phyloP scores from a whole-genome alignment of 53 echinoderm and acorn worm genomes.

The Arbacia lixula region DNA sequence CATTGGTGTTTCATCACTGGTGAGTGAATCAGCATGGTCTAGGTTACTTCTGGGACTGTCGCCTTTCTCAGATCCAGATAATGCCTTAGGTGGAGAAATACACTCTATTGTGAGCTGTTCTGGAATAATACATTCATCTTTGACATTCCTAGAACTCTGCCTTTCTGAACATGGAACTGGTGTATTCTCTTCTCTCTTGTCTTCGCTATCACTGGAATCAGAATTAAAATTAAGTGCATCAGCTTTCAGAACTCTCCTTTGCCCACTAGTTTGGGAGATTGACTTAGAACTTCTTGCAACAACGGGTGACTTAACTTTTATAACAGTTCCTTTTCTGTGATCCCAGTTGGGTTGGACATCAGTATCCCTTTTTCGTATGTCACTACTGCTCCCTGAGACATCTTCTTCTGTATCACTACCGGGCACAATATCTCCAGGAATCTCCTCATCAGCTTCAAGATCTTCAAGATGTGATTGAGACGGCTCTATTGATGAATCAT shows the following conservation, averaged over 20 bases:
- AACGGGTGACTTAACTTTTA: slow-evolving; percentile 44
- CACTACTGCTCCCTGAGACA: slow-evolving; percentile 15
- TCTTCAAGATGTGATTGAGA: slow-evolving; percentile 40
- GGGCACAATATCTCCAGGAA: neutral
- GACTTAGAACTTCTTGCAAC: slow-evolving; percentile 41
- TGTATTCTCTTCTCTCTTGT: slow-evolving; percentile 24
- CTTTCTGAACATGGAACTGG: slow-evolving; percentile 21
- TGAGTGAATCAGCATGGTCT: slow-evolving; percentile 29
- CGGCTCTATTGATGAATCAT: slow-evolving; percentile 66
- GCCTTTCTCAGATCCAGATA: neutral
- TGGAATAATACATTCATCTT: neutral
- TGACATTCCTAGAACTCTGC: neutral
- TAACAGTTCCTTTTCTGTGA: slow-evolving; percentile 52
- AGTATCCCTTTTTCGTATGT: neutral
- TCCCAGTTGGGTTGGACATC: slow-evolving; percentile 54
- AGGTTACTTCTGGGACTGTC: slow-evolving; percentile 17
- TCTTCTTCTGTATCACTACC: slow-evolving; percentile 40
- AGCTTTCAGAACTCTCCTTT: slow-evolving; percentile 72
- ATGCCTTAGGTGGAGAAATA: slow-evolving; percentile 1
- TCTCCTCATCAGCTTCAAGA: slow-evolving; percentile 33
- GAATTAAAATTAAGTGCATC: slow-evolving; percentile 72
- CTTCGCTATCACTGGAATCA: slow-evolving; percentile 76
- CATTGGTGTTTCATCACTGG: slow-evolving; percentile 68
- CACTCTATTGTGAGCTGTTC: neutral
- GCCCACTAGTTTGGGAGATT: slow-evolving; percentile 4